These are phyloP conservation scores for Telmatherina bonti DNA, from an alignment of 2,797 vertebrate genomes.

Conservation along the genomic window DNA sequence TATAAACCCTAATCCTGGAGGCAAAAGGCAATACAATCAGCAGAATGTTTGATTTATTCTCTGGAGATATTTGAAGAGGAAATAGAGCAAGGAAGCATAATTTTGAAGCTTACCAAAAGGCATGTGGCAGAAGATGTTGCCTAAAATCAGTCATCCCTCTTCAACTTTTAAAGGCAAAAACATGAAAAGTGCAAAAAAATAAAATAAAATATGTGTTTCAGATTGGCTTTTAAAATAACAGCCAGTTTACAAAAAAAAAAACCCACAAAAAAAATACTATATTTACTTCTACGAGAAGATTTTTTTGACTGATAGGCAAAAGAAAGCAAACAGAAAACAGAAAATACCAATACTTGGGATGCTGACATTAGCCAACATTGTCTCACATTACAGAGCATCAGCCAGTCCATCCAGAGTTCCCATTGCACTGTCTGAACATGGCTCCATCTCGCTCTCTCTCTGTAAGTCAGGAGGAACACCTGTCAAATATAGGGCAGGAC, in stretches of 20 bases:
- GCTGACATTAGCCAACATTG: constrained; percentile 67
- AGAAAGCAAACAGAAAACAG: constrained; percentile 56
- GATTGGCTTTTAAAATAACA: constrained; percentile 62
- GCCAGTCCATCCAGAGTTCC: constrained; percentile 62
- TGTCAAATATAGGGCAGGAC: constrained; percentile 32
- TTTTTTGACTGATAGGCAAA: constrained; percentile 53
- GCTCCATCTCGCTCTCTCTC: constrained; percentile 54
- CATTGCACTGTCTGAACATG: constrained; percentile 57
- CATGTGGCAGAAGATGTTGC: constrained; percentile 57
- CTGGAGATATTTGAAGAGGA: constrained; percentile 23
- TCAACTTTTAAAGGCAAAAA: constrained; percentile 69
- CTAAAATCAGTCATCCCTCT: constrained; percentile 72
- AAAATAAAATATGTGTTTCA: constrained; percentile 46
- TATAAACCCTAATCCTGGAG: constrained; percentile 45
- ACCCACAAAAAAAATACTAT: constrained; percentile 26
- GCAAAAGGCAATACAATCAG: constrained; percentile 67
- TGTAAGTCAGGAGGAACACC: constrained; percentile 48
- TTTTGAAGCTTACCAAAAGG: constrained; percentile 60
- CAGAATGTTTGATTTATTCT: constrained; percentile 61
- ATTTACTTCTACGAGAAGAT: constrained; percentile 50
- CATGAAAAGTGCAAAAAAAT: constrained; percentile 75
- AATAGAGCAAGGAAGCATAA: constrained; percentile 25
- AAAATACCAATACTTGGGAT: constrained; percentile 59
- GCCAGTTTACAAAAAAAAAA: constrained; percentile 47
- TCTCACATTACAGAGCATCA: constrained; percentile 65